These are phyloP conservation scores for Camponotus fellah DNA, from an alignment of 2,888 invertebrate species.

Conservation along the genomic window DNA sequence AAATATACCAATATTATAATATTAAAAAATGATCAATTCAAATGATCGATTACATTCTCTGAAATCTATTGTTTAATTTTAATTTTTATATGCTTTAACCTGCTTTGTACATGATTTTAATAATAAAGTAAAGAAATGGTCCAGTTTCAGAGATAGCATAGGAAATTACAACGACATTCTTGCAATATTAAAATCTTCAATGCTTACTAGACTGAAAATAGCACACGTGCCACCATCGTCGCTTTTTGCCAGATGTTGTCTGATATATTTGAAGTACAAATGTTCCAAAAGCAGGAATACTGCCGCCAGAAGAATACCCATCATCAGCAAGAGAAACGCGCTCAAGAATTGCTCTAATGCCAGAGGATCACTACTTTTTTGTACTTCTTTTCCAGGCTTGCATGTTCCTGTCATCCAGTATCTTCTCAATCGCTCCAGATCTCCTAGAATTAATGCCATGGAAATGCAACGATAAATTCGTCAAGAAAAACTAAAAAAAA, in stretches of 20 bases:
- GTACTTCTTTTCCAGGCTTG: conserved; percentile 96
- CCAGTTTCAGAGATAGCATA: conserved; percentile 25
- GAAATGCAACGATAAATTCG: background rate
- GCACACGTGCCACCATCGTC: conserved; percentile 96
- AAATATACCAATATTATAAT: background rate
- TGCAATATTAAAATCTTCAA: conserved; percentile 69
- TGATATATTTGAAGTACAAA: conserved; percentile 97
- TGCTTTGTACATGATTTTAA: background rate
- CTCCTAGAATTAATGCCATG: conserved; percentile 88
- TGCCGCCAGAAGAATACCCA: conserved; percentile 96
- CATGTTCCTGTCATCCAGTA: conserved; percentile 99
- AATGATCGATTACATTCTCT: background rate
- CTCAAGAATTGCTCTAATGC: conserved; percentile 98
- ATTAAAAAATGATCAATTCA: background rate
- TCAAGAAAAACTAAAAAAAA: background rate
- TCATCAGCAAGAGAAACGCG: conserved; percentile 97
- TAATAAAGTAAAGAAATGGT: conserved; percentile 23
- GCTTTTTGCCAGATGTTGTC: conserved; percentile 94
- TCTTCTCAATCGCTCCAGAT: conserved; percentile 96
- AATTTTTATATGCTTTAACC: conserved; percentile 13
- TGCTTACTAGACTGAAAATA: conserved; percentile 95
- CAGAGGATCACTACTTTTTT: conserved; percentile 95
- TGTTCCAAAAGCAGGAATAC: conserved; percentile 96
- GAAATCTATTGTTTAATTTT: background rate
- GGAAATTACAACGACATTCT: conserved; percentile 34